Percentiles rank a stretch among this genome's conserved stretches.
Evolutionary conservation across 2,113 vertebrate genomes (phyloP).

Genomic region (Vulpes lagopus): DNA sequence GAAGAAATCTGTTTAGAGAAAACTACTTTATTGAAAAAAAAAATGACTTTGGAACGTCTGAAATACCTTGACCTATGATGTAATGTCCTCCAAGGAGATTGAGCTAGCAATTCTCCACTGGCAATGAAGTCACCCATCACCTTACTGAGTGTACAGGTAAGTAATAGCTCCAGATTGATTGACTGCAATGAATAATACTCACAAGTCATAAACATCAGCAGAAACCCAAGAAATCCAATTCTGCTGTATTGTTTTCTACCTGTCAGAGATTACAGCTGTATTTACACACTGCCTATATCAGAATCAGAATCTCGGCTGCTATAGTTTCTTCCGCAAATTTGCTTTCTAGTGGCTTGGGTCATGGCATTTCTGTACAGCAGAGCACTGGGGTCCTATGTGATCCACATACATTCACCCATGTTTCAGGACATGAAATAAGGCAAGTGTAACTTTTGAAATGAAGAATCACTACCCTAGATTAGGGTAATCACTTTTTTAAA

Average conservation of each 20-base stretch:
- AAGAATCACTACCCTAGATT: not conserved
- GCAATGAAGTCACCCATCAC: constrained; percentile 71
- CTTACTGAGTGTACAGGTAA: constrained; percentile 69
- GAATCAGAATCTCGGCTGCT: not conserved
- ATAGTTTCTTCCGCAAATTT: not conserved
- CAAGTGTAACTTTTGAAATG: not conserved
- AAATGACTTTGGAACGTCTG: constrained; percentile 66
- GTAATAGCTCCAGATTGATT: constrained; percentile 70
- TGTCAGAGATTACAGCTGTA: constrained; percentile 61
- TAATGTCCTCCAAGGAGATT: constrained; percentile 58
- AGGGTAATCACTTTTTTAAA: not conserved
- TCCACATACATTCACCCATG: not conserved
- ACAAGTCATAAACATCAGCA: constrained; percentile 79
- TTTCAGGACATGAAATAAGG: not conserved
- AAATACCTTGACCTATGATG: constrained; percentile 76
- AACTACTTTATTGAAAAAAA: constrained; percentile 48
- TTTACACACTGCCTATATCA: not conserved
- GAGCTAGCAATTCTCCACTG: constrained; percentile 62
- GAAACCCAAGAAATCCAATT: constrained; percentile 79
- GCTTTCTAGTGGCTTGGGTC: not conserved
- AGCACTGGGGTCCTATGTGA: not conserved
- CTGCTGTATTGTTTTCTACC: constrained; percentile 56
- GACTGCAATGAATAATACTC: constrained; percentile 70
- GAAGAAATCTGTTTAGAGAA: constrained; percentile 72
- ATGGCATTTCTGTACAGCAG: not conserved